These are phyloP conservation scores for Albula glossodonta DNA, from an alignment of 2,113 vertebrate species.

Conservation along the genomic window DNA sequence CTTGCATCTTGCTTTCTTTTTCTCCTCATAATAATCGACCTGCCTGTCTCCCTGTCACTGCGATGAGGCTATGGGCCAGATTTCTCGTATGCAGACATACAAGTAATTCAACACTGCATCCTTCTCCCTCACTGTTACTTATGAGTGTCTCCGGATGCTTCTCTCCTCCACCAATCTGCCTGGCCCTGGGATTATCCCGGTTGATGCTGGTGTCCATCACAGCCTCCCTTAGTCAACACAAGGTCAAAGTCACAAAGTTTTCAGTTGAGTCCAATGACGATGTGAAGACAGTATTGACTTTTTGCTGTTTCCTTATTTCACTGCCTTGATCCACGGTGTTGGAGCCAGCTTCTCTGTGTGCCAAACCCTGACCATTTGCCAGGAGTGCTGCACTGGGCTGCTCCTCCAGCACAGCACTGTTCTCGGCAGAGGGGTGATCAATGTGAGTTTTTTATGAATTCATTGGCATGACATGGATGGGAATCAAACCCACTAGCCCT, in stretches of 20 bases:
- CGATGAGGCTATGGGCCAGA: not conserved
- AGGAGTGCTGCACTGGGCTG: not conserved
- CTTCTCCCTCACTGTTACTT: not conserved
- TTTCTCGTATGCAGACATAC: not conserved
- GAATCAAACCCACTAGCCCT: not conserved
- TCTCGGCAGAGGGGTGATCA: not conserved
- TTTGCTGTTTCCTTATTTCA: not conserved
- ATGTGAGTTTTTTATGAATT: not conserved
- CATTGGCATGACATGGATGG: not conserved
- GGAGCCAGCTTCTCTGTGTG: not conserved
- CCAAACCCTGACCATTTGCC: not conserved
- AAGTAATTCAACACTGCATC: not conserved
- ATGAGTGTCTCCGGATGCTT: not conserved
- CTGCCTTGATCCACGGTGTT: not conserved
- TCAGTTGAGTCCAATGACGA: not conserved
- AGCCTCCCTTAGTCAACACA: not conserved
- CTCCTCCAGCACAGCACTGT: not conserved
- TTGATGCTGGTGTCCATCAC: not conserved
- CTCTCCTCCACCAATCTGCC: not conserved
- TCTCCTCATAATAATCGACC: conserved; percentile 56
- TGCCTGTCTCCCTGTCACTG: conserved; percentile 47
- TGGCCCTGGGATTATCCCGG: not conserved
- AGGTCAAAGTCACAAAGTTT: not conserved
- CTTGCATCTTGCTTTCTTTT: not conserved
- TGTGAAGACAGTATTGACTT: not conserved